Percentiles rank a stretch among this genome's conserved stretches.
These are phyloP conservation scores for Actinostola sp. DNA, from an alignment of 92 coral and sea anemone species.

Conservation along the genomic window DNA sequence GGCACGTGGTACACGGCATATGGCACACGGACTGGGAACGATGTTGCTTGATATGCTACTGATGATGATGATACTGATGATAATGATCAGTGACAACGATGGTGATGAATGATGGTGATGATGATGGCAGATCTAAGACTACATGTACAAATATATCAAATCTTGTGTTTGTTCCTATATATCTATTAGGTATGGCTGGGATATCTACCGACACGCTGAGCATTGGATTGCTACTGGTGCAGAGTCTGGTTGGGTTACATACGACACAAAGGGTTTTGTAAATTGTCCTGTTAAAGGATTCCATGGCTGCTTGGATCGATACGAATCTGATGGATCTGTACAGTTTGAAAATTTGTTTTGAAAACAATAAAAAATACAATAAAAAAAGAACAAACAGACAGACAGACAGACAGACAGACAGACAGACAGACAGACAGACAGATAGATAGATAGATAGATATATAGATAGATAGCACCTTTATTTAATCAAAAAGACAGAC, in stretches of 20 bases:
- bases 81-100: no score
- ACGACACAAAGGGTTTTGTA: slow-evolving; percentile 60
- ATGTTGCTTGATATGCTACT: no score
- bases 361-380: not conserved
- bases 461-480: no score
- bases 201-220: slow-evolving; percentile 78
- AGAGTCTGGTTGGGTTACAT: slow-evolving; percentile 74
- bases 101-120: no score
- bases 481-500: no score
- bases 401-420: not conserved
- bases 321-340: slow-evolving; percentile 76
- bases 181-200: slow-evolving; percentile 59
- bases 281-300: slow-evolving; percentile 71
- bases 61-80: no score
- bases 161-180: not conserved
- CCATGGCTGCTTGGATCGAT: slow-evolving; percentile 84
- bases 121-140: no score
- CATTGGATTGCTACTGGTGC: slow-evolving; percentile 83
- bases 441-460: no score
- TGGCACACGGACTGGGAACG: no score
- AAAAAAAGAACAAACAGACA: no score
- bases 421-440: not conserved
- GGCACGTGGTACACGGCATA: no score
- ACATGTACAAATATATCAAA: no score
- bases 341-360: slow-evolving; percentile 75